Conservation (phyloP, 2,113 vertebrate genomes). For the Atractosteus spatula region DNA sequence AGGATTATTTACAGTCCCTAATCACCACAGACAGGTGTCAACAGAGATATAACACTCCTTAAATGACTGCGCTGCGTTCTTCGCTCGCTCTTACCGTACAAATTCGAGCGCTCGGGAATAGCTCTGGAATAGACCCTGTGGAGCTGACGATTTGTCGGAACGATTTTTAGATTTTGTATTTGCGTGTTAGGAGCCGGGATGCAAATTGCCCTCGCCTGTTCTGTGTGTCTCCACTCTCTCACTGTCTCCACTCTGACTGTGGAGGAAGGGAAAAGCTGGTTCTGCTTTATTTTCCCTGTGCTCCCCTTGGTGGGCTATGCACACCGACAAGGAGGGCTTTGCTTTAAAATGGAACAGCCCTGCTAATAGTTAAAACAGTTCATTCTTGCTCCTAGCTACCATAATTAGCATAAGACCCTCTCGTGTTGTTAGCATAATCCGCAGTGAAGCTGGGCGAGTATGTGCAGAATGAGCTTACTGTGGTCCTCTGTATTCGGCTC, state of each 20-base stretch:
- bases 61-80: neutral
- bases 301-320: neutral
- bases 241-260: too few species aligned
- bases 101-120: neutral
- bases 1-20: neutral
- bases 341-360: neutral
- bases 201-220: too few species aligned
- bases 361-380: neutral
- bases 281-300: too few species aligned
- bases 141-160: too few species aligned
- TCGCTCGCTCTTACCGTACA: neutral
- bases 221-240: too few species aligned
- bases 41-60: neutral
- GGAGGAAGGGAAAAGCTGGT: too few species aligned
- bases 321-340: neutral
- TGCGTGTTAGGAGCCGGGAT: too few species aligned
- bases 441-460: neutral
- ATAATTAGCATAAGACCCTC: neutral
- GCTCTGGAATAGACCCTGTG: too few species aligned
- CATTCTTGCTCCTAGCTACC: neutral
- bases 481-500: neutral
- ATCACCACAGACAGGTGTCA: neutral
- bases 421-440: neutral
- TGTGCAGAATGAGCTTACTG: neutral
- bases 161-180: too few species aligned